These are phyloP conservation scores for Herpailurus yagouaroundi DNA, from an alignment of 2,113 vertebrate genomes.

Conservation along the genomic window DNA sequence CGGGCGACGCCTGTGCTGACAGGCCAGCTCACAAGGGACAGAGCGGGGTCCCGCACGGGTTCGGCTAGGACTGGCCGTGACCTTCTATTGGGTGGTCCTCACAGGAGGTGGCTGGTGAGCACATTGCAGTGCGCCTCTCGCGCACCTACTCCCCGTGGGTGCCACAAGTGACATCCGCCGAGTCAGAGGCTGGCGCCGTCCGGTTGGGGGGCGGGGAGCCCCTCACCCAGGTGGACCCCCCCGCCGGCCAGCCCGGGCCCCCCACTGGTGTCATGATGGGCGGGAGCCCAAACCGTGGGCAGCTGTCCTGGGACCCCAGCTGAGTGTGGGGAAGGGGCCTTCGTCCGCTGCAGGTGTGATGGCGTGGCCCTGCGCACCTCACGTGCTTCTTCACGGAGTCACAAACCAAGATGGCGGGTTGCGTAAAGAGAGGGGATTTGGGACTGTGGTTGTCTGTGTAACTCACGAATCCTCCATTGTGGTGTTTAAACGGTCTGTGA, in stretches of 20 bases:
- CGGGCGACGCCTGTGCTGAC: accelerated
- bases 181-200: accelerated
- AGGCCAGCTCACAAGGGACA: not conserved
- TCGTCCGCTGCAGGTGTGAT: accelerated
- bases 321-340: no score
- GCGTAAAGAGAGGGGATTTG: not conserved
- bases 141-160: accelerated
- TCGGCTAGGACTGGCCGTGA: not conserved
- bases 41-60: accelerated
- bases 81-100: not conserved
- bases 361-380: accelerated
- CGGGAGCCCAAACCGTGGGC: accelerated
- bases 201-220: accelerated
- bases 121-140: accelerated
- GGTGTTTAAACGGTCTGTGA: not conserved
- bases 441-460: not conserved
- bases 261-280: no score
- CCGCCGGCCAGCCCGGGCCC: accelerated
- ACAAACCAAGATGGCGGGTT: accelerated
- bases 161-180: accelerated
- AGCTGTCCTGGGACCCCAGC: not conserved
- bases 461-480: not conserved
- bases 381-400: accelerated
- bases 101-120: accelerated
- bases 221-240: not conserved